Evolutionary conservation across 2,888 invertebrate genomes (phyloP).

Genomic region (Graphium colonna): DNA sequence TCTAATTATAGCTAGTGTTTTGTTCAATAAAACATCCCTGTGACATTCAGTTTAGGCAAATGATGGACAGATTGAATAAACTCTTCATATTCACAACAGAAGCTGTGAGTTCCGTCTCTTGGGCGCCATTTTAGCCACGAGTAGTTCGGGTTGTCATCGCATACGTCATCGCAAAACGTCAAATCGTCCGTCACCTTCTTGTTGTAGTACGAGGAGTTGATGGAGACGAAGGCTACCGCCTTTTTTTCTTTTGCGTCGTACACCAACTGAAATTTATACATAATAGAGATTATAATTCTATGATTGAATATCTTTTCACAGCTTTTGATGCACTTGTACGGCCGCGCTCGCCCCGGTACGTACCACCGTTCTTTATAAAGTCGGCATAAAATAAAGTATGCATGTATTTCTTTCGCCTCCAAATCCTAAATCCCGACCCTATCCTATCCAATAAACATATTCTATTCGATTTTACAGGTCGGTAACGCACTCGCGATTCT

Average conservation of each 20-base stretch:
- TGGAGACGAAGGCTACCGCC: conserved; percentile 55
- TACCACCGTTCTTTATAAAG: too few species aligned
- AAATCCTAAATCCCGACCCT: too few species aligned
- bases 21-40: conserved; percentile 35
- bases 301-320: too few species aligned
- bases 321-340: too few species aligned
- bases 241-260: conserved; percentile 43
- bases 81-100: conserved; percentile 58
- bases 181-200: conserved; percentile 34
- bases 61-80: conserved; percentile 39
- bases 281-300: too few species aligned
- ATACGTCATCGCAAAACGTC: conserved; percentile 56
- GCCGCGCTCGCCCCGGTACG: too few species aligned
- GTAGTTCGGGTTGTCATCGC: conserved; percentile 40
- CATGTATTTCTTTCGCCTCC: too few species aligned
- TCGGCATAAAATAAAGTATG: too few species aligned
- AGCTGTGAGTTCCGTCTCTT: conserved; percentile 59
- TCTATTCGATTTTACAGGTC: too few species aligned
- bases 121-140: conserved; percentile 61
- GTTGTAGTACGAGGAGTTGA: conserved; percentile 61
- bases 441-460: too few species aligned
- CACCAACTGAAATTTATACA: conserved; percentile 60
- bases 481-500: too few species aligned
- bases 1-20: too few species aligned
- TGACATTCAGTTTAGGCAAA: conserved; percentile 41